Percentiles rank a stretch among this genome's conserved stretches.
Evolutionary conservation across 2,888 invertebrate genomes (phyloP).

Genomic region (Cyclophora punctaria): DNA sequence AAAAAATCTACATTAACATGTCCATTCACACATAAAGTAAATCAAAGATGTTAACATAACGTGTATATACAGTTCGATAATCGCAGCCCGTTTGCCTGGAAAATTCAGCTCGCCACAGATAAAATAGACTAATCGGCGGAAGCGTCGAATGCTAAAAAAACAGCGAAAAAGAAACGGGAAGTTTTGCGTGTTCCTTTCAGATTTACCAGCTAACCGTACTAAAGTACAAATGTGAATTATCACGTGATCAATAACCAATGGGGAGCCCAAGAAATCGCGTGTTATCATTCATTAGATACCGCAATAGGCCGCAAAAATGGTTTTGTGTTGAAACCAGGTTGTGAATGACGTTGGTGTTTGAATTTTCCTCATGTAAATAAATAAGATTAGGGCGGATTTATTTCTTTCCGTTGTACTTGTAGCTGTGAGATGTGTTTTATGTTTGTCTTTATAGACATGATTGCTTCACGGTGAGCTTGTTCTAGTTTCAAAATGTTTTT

Average conservation of each 20-base stretch:
- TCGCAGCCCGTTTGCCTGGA: no score
- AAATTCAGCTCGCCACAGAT: slow-evolving; percentile 4
- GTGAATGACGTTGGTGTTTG: slow-evolving; percentile 4
- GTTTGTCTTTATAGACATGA: no score
- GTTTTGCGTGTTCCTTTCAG: slow-evolving; percentile 4
- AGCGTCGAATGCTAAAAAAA: slow-evolving; percentile 9
- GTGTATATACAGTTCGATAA: not conserved
- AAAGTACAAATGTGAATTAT: slow-evolving; percentile 2
- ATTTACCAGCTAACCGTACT: slow-evolving; percentile 1
- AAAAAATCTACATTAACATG: not conserved
- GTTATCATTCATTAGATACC: slow-evolving; percentile 21
- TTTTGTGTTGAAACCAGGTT: slow-evolving; percentile 5
- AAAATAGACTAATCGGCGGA: not conserved
- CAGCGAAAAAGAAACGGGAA: slow-evolving; percentile 12
- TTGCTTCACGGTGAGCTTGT: no score
- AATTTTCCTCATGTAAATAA: not conserved
- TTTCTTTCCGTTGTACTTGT: no score
- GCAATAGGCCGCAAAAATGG: slow-evolving; percentile 13
- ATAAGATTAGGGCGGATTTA: not conserved
- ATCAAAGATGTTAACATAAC: not conserved
- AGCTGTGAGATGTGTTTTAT: no score
- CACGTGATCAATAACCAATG: slow-evolving; percentile 16
- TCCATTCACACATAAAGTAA: not conserved
- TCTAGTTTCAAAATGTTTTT: no score
- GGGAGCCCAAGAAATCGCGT: slow-evolving; percentile 15